Evolutionary conservation across 1,140 invertebrate species (phyloP), one percentile per base, ranked within the genome.

Genomic region (Nymphalis io): DNA sequence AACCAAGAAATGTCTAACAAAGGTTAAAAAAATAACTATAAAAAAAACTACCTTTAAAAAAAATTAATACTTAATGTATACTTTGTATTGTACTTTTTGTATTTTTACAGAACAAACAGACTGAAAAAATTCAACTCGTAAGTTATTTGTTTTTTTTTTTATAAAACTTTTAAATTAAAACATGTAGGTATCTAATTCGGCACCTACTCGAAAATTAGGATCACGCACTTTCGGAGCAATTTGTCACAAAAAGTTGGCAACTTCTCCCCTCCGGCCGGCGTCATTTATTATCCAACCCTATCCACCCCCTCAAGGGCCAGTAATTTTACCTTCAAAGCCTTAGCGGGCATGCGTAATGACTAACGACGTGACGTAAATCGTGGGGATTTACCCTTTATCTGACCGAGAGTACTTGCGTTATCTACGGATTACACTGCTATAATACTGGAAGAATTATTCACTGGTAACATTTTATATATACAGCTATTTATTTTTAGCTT

Each of bases 211-310:
- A 71, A 69, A 67, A 76, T 81, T 79, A 81, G 79, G 62, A 61
- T 57, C 72, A 84, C 80, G 80, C 81, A 87, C 82, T 89, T 84
- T 87, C 71, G 76, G 66, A 72, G 86, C 78, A 85, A 89, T 87
- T 87, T 89, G 85, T 87, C 84, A 88, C 80, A 89, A 89, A 89
- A 89, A 89, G 83, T 88, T 86, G 76, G 76, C 79, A 82, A 83
- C 80, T 83, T 78, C 71, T 68, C 79, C 85, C 85, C 79, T 72
- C 48, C 65, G 77, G 76, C 72, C 72, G 68, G 72, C 68, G 77
- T 86, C 87, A 87, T 89, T 89, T 89, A 85, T 86, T 83, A 85
- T 78, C 80, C 80, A 70, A 70, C 82, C 84, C 79, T 61, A 66
- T 68, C 75, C 76, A 48, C 74, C 51, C 79, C 80, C 79, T 76